Evolutionary conservation across 2,888 invertebrate genomes (phyloP).

Genomic region (Sminthurides aquaticus): DNA sequence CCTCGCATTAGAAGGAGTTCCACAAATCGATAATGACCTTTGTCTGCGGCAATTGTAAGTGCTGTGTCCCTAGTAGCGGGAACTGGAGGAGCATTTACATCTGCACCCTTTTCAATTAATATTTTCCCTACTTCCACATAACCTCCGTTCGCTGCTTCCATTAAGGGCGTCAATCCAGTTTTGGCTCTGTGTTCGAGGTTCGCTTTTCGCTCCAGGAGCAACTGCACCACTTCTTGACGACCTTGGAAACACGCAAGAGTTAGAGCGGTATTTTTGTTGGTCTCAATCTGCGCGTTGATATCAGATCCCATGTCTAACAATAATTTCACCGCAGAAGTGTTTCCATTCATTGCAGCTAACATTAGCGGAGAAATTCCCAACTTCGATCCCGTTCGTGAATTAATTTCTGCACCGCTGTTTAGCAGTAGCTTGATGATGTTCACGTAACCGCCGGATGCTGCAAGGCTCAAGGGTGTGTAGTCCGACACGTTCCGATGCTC

Average conservation of each 20-base stretch:
- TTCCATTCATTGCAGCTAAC: conserved; percentile 55
- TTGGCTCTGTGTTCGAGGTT: conserved; percentile 99
- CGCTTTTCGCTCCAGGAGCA: conserved; percentile 90
- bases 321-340: conserved; percentile 75
- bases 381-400: conserved; percentile 93
- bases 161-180: conserved; percentile 90
- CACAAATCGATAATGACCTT: conserved; percentile 91
- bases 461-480: conserved; percentile 96
- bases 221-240: conserved; percentile 93
- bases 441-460: conserved; percentile 96
- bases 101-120: conserved; percentile 90
- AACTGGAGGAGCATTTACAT: conserved; percentile 97
- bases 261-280: conserved; percentile 95
- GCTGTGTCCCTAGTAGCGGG: conserved; percentile 97
- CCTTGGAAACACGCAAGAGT: conserved; percentile 99
- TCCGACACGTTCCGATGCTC: conserved; percentile 98
- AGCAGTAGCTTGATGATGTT: conserved; percentile 93
- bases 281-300: conserved; percentile 99
- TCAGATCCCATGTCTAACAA: conserved; percentile 96
- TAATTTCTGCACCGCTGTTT: conserved; percentile 93
- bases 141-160: conserved; percentile 99
- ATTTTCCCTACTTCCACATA: conserved; percentile 97
- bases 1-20: conserved; percentile 59
- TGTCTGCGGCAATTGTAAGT: conserved; percentile 98
- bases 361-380: conserved; percentile 97